Evolutionary conservation across 1,140 invertebrate species (phyloP), one percentile per base, ranked within the genome.

Genomic region (Neodiprion virginianus): DNA sequence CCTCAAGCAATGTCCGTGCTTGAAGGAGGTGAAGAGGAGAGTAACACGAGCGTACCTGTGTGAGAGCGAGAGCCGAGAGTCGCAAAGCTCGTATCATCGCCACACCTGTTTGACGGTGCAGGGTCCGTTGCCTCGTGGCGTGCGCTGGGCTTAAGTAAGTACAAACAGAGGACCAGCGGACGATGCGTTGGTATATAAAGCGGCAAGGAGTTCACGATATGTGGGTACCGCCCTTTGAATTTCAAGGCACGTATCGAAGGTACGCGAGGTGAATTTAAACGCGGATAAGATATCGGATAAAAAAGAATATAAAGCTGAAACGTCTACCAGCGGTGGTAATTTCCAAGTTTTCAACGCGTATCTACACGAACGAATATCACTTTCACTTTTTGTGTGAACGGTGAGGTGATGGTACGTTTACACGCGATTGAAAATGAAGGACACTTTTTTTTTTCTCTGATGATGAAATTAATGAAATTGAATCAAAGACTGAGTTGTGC

Each of bases 51-150:
- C 28, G 1, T 61, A 17, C 53, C 11, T 61, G 28, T 40, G 28
- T 3, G 28, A 40, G 28, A 40, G 1, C 5, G 28, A 40, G 28
- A 40, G 28, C 28, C 5, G 28, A 1, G 28, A 40, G 28, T 40
- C 28, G 28, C 28, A 5, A 40, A 1, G 28, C 53, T 61, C 53
- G 11, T 61, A 61, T 61, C 53, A 61, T 61, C 53, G 53, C 11
- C 53, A 61, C 53, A 61, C 53, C 53, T 61, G 67, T 69, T 69
- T 69, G 14, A 65, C 61, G 61, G 61, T 17, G 61, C 28, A 40
- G 28, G 28, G 28, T 40, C 28, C 28, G 28, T 40, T 40, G 28
- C 28, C 28, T 40, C 28, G 28, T 40, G 28, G 28, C 28, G 28
- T 40, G 28, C 28, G 28, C 28, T 40, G 28, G 28, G 28, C 28